phyloP scores from a whole-genome alignment of 2,113 vertebrate species.

The Pseudonaja textilis region DNA sequence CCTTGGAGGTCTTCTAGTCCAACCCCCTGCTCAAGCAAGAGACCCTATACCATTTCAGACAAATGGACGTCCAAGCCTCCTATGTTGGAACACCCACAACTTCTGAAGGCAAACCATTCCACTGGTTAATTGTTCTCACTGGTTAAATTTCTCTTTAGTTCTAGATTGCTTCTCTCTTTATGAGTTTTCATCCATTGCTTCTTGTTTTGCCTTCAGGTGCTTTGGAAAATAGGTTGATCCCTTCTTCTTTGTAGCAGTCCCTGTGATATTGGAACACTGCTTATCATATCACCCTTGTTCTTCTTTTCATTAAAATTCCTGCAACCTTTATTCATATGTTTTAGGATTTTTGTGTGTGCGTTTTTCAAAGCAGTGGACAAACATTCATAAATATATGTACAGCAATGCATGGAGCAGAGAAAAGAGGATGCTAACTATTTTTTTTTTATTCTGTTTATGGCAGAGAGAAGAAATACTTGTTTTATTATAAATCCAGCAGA shows the following conservation, averaged over 20 bases:
- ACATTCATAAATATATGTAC: background rate
- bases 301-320: background rate
- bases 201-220: background rate
- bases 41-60: background rate
- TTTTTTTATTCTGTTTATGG: background rate
- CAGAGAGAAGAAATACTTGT: background rate
- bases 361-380: background rate
- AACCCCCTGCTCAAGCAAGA: background rate
- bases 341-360: background rate
- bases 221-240: background rate
- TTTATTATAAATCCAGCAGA: background rate
- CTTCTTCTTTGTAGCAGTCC: background rate
- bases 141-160: background rate
- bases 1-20: background rate
- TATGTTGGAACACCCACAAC: background rate
- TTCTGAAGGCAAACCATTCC: background rate
- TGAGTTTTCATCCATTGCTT: background rate
- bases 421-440: background rate
- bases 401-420: background rate
- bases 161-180: background rate
- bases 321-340: background rate
- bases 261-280: background rate
- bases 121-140: background rate
- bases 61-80: background rate
- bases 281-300: background rate